Base-by-base conservation (phyloP, 2,888 invertebrate species). In the Hirtodrosophila confusa region DNA sequence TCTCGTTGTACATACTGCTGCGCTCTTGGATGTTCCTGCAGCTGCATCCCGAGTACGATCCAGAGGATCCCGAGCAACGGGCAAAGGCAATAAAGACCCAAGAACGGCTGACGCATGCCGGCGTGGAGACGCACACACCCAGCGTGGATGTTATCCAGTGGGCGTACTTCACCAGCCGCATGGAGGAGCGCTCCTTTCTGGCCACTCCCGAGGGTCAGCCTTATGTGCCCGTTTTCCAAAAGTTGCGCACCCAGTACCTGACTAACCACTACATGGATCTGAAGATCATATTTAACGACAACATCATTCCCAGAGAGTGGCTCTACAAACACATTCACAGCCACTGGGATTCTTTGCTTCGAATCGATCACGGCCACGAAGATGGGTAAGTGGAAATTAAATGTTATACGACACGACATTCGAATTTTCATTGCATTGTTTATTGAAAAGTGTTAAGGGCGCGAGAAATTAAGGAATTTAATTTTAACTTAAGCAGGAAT, bases 241-340 rank as follows among this genome's bases (percentile, higher is more conserved):
- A 93, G 3, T 90, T 96, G 10, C 93, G 95, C 62, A 93, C 95
- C 60, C 93, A 94, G 77, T 94, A 95, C 90, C 92, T 96, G 69
- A 92, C 95, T 23, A 93, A 94, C 71, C 95, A 96, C 89, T 93
- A 94, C 76, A 92, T 94, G 88, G 95, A 96, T 83, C 93, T 95
- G 10, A 93, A 94, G 86, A 92, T 94, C 73, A 90, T 96, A 10
- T 92, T 94, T 76, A 92, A 93, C 33, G 96, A 96, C 86, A 93
- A 93, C 84, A 93, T 96, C 49, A 93, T 96, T 79, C 95, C 96
- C 12, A 92, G 93, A 43, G 92, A 93, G 40, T 96, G 95, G 95
- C 89, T 96, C 36, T 92, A 93, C 72, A 92, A 93, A 17, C 93
- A 94, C 40, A 93, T 95, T 69, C 92, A 94, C 80, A 93, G 93